These are phyloP conservation scores for Ptychoptera albimana DNA, from an alignment of 2,888 invertebrate genomes.

Conservation along the genomic window DNA sequence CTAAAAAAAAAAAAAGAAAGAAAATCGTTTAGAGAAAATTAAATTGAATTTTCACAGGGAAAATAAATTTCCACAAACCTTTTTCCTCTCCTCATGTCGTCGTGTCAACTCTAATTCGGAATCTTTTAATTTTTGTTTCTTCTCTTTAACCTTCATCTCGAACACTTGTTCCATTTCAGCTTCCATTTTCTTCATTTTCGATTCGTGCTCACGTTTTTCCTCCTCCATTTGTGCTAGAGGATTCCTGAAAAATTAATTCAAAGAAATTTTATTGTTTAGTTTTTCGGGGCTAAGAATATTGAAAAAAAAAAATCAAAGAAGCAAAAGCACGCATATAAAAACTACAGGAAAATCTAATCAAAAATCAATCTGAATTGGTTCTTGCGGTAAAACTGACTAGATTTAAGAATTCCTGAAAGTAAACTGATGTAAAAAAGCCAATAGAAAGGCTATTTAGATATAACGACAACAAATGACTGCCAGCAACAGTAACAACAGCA, in stretches of 20 bases:
- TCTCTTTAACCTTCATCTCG: constrained; percentile 94
- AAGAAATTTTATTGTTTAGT: no score
- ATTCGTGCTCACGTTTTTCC: constrained; percentile 90
- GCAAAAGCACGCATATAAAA: no score
- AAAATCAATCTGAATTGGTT: no score
- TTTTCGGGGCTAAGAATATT: no score
- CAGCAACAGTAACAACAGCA: no score
- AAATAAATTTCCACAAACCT: constrained; percentile 26
- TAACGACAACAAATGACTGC: no score
- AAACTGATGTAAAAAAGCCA: no score
- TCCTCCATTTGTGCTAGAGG: constrained; percentile 98
- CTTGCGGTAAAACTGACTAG: no score
- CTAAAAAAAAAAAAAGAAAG: constrained; percentile 16
- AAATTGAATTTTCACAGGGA: background rate
- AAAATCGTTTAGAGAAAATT: background rate
- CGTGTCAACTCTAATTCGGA: constrained; percentile 85
- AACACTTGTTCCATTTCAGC: constrained; percentile 98
- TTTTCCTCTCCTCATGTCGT: constrained; percentile 69
- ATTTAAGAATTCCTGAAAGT: no score
- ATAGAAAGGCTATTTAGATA: no score
- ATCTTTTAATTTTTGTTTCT: constrained; percentile 89
- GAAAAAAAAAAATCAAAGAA: no score
- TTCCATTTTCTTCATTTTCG: constrained; percentile 97
- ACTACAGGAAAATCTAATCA: no score
- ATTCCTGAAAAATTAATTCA: constrained; percentile 46